Base-by-base conservation (phyloP, 2,888 invertebrate species). In the Neoaliturus tenellus region DNA sequence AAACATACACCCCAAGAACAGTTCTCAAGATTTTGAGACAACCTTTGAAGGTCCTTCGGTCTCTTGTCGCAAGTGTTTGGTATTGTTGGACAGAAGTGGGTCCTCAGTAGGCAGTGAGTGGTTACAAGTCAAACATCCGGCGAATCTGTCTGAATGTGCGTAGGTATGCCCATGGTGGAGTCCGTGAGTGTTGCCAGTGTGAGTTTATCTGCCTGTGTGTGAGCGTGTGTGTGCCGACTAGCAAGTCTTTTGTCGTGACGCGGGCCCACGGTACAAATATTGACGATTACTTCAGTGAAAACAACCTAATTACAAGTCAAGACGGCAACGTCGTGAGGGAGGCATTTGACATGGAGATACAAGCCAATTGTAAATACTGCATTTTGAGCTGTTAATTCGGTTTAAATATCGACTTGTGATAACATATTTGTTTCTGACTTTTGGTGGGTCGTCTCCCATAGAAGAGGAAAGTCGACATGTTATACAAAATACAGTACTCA, bases 221-320 rank as follows among this genome's bases (percentile, higher is more conserved):
- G 48, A 14, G 48, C n/a, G 48, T 48, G 48, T 17, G 48, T 48
- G 48, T 48, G 48, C 17, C 17, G n/a, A 17, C 48, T 17, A 3
- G 20, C 6, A 23, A 0, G 23, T 3, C 23, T 23, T 39, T 23
- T 28, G 62, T 62, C 62, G 62, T 62, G 62, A 62, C 12, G 14
- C 62, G 28, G 8, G 62, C 62, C 62, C 62, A 62, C 62, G 31
- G 62, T 5, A 2, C 62, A 62, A 62, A 62, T 62, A 62, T 62
- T 62, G 62, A 62, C 62, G 28, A 31, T 62, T 62, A 62, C 62
- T 62, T 62, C 62, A 31, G 28, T 12, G 62, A 14, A 62, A 62
- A 31, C 62, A 62, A 62, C 62, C 31, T 62, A 62, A 62, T 62
- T 62, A 28, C 12, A 3, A 62, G 62, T 28, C 51, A 62, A 62